These are phyloP conservation scores for Acinonyx jubatus DNA, from an alignment of 2,113 vertebrate genomes.

Conservation along the genomic window DNA sequence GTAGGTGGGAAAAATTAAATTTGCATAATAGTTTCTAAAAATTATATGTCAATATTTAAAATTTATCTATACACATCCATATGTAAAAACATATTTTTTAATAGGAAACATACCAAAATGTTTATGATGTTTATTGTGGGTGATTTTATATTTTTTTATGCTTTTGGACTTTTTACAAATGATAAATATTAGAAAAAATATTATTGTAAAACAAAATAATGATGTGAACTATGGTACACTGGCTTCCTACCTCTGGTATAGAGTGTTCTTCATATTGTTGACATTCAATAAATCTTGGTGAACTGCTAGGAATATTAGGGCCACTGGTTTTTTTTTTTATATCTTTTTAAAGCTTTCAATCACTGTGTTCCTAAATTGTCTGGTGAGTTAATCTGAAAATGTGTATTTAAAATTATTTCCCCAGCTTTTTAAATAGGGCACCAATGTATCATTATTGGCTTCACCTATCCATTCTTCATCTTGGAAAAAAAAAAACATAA, in stretches of 20 bases:
- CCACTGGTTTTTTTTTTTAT: neutral
- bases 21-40: neutral
- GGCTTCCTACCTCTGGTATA: neutral
- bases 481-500: neutral
- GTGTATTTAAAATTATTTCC: neutral
- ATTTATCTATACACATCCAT: neutral
- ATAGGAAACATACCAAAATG: neutral
- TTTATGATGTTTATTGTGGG: neutral
- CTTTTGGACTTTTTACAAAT: neutral
- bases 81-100: neutral
- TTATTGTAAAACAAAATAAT: neutral
- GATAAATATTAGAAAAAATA: neutral
- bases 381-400: conserved; percentile 4
- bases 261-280: neutral
- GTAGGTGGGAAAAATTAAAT: neutral
- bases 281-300: neutral
- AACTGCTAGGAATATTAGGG: neutral
- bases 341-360: neutral
- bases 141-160: neutral
- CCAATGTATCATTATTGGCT: neutral
- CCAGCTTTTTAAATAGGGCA: neutral
- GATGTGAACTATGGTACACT: neutral
- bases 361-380: neutral
- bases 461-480: neutral
- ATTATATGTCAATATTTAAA: neutral